Evolutionary conservation across 2,113 vertebrate genomes (phyloP), one percentile per base, ranked within the genome.

Genomic region (Pluvialis apricaria): DNA sequence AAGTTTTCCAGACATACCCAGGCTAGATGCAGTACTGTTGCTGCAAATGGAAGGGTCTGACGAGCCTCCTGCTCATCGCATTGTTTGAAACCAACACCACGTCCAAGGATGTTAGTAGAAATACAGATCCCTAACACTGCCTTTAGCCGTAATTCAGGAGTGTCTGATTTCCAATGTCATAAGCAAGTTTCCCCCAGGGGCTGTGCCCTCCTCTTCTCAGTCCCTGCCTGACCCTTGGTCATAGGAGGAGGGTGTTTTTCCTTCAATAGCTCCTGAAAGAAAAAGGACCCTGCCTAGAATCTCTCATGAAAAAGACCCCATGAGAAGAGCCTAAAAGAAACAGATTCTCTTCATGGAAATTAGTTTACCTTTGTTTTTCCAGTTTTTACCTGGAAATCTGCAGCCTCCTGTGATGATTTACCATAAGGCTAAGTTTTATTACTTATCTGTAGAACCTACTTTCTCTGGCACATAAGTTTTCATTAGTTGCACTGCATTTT

Each of bases 21-120:
- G 20, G 14, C 52, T 24, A 44, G 36, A 55, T 19, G 36, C 12
- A 29, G 17, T n/a, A 38, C 51, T 69, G n/a, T 8, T 42, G 21
- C 21, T 64, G 57, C 16, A 92, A n/a, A 77, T 6, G 12, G 40
- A 81, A 49, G 31, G 15, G 49, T 32, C 40, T 51, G n/a, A 62
- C 1, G 1, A 62, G 36, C 42, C 40, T 69, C 42, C 12, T 0
- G 0, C 49, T 81, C 22, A 34, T 38, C 49, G 26, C 1, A 0
- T 9, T 54, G 8, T 40, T 64, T 40, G 21, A 58, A 70, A 40
- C 7, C 4, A 3, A 32, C 16, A 69, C 22, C 28, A 57, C 11
- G 22, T 42, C 34, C 44, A 36, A 82, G 22, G 21, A 19, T 65
- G 20, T 58, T 70, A 21, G 26, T 25, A 65, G 69, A 90, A 81